A percentile compares a stretch with the other conserved stretches of the same genome.
phyloP scores from a whole-genome alignment of 2,797 vertebrate genomes.

The Spondyliosoma cantharus region DNA sequence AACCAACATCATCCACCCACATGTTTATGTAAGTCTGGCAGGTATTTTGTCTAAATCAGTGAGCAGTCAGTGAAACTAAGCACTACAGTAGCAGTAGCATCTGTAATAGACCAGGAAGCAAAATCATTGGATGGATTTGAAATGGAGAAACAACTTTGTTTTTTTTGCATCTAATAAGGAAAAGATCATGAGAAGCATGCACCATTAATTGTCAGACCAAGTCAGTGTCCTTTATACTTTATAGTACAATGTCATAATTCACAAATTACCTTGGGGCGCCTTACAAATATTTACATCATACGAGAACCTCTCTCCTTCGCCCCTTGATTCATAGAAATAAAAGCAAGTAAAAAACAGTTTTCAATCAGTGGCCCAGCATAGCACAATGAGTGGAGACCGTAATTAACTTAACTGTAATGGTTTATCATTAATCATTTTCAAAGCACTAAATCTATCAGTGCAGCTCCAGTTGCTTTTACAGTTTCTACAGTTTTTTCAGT shows the following conservation, averaged over 20 bases:
- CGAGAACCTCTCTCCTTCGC: not conserved
- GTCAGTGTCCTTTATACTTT: too few relatives aligned
- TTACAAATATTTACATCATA: not conserved
- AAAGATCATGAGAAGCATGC: not conserved
- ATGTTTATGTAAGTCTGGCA: constrained; percentile 93
- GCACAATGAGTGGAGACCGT: not conserved
- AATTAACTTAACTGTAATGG: not conserved
- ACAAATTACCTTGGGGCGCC: not conserved
- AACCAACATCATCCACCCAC: constrained; percentile 98
- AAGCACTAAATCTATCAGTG: too few relatives aligned
- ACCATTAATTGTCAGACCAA: not conserved
- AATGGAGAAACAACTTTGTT: not conserved
- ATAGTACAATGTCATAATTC: not conserved
- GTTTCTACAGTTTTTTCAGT: too few relatives aligned
- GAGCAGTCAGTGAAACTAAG: not conserved
- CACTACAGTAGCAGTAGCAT: not conserved
- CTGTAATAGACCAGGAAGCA: not conserved
- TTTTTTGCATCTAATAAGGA: not conserved
- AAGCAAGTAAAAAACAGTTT: not conserved
- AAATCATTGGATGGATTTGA: not conserved
- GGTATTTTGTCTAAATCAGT: not conserved
- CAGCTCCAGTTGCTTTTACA: too few relatives aligned
- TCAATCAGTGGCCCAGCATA: not conserved
- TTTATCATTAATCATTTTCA: not conserved
- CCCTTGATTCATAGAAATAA: not conserved